Evolutionary conservation across 1,140 invertebrate genomes (phyloP).

Genomic region (Lethocerus indicus): DNA sequence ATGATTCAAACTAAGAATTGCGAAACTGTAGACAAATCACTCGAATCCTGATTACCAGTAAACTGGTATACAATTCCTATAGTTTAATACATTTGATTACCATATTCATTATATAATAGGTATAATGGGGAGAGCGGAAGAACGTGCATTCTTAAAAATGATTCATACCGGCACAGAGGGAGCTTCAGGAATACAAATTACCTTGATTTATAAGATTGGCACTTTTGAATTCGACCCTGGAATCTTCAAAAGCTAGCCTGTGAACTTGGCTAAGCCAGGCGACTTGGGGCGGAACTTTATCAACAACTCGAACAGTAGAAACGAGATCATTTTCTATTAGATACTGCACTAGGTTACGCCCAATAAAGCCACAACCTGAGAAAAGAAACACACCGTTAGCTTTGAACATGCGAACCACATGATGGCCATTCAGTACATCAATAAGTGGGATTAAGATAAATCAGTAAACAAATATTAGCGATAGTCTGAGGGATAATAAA

Average conservation of each 20-base stretch:
- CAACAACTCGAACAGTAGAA: conserved; percentile 58
- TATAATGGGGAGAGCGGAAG: no score
- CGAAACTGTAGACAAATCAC: not conserved
- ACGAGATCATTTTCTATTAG: conserved; percentile 61
- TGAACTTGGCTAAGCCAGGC: conserved; percentile 71
- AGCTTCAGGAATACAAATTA: no score
- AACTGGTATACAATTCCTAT: no score
- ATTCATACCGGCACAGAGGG: not conserved
- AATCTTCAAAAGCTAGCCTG: conserved; percentile 45
- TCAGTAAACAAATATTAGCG: not conserved
- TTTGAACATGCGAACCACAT: not conserved
- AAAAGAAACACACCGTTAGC: not conserved
- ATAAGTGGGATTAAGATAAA: not conserved
- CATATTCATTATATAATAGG: no score
- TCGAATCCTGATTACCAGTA: no score
- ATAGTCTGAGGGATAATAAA: not conserved
- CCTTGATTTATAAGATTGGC: conserved; percentile 78
- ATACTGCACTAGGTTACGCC: conserved; percentile 69
- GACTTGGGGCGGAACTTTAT: conserved; percentile 83
- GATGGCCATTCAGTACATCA: not conserved
- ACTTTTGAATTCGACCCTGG: conserved; percentile 74
- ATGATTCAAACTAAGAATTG: conserved; percentile 1
- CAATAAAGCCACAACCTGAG: conserved; percentile 82
- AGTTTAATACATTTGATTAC: no score
- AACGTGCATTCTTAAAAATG: not conserved